Percentiles rank a stretch among this genome's conserved stretches.
Conservation (phyloP, 2,888 invertebrate genomes). For the Scaptomyza reducta region DNA sequence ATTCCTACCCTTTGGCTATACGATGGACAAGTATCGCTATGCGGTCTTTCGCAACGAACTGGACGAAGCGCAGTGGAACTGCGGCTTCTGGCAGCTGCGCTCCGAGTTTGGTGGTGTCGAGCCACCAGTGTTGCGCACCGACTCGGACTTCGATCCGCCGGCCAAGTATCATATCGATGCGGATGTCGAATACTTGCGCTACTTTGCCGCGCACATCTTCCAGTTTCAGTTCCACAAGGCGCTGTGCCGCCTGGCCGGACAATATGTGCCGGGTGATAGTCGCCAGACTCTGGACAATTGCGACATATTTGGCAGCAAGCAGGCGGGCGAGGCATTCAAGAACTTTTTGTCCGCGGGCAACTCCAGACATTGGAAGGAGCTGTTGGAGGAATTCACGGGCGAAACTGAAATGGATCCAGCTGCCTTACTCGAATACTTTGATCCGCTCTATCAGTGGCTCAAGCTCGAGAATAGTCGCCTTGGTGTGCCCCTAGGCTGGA, state of each 20-base stretch:
- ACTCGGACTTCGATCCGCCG: slow-evolving; percentile 90
- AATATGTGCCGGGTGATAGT: slow-evolving; percentile 87
- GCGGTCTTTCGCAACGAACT: slow-evolving; percentile 88
- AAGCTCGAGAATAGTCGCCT: slow-evolving; percentile 88
- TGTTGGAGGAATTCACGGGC: slow-evolving; percentile 92
- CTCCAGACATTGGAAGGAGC: slow-evolving; percentile 91
- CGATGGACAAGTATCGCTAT: slow-evolving; percentile 89
- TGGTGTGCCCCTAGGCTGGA: slow-evolving; percentile 87
- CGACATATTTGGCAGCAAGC: slow-evolving; percentile 92
- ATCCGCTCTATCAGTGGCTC: slow-evolving; percentile 90
- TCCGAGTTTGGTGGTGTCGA: slow-evolving; percentile 87
- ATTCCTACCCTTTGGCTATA: slow-evolving; percentile 89
- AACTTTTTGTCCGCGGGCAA: slow-evolving; percentile 89
- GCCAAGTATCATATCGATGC: slow-evolving; percentile 90
- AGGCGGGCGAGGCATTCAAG: slow-evolving; percentile 90
- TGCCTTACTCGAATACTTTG: slow-evolving; percentile 92
- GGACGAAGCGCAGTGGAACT: slow-evolving; percentile 86
- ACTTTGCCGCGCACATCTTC: slow-evolving; percentile 91
- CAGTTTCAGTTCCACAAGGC: slow-evolving; percentile 92
- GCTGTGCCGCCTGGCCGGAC: slow-evolving; percentile 89
- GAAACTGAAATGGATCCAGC: slow-evolving; percentile 90
- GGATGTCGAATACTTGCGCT: slow-evolving; percentile 88
- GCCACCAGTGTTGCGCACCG: slow-evolving; percentile 87
- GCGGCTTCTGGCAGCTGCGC: slow-evolving; percentile 88
- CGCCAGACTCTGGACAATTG: slow-evolving; percentile 87